These are phyloP conservation scores for Anthoscopus minutus DNA, from an alignment of 2,113 vertebrate genomes.

Conservation along the genomic window DNA sequence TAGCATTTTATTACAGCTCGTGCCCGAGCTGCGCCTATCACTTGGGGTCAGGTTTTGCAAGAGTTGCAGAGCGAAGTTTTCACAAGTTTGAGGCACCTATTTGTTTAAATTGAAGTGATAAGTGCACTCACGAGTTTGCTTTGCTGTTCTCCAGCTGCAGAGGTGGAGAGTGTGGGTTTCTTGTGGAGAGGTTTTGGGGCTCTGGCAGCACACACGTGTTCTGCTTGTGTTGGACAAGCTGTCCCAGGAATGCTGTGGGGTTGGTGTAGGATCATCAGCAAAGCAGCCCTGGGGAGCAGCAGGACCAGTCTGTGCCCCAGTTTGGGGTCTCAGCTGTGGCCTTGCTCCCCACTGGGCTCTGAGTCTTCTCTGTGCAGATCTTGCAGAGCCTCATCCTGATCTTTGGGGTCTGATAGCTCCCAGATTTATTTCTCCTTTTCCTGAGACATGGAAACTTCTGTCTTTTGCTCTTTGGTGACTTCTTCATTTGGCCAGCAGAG, in stretches of 20 bases:
- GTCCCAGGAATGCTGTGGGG: not conserved
- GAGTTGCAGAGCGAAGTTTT: not conserved
- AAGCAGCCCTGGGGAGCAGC: not conserved
- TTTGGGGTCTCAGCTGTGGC: not conserved
- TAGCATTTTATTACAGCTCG: slow-evolving; percentile 20
- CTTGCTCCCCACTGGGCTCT: not conserved
- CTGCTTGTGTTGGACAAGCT: not conserved
- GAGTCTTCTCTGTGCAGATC: not conserved
- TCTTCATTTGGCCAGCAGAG: not conserved
- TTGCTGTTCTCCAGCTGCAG: not conserved
- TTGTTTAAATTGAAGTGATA: not conserved
- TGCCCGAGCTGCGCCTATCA: not conserved
- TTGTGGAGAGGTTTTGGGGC: not conserved
- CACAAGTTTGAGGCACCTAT: not conserved
- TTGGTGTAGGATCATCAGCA: not conserved
- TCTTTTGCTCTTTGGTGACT: not conserved
- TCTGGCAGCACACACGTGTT: not conserved
- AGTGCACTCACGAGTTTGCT: not conserved
- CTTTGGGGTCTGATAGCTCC: fast-evolving
- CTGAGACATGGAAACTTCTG: not conserved
- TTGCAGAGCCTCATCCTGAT: fast-evolving
- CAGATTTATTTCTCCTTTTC: not conserved
- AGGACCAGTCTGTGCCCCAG: not conserved
- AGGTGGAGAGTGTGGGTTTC: not conserved
- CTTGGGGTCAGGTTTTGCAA: not conserved